Percentiles rank a stretch among this genome's conserved stretches.
phyloP scores from a whole-genome alignment of 2,797 vertebrate genomes.

The Sternarchorhynchus goeldii region DNA sequence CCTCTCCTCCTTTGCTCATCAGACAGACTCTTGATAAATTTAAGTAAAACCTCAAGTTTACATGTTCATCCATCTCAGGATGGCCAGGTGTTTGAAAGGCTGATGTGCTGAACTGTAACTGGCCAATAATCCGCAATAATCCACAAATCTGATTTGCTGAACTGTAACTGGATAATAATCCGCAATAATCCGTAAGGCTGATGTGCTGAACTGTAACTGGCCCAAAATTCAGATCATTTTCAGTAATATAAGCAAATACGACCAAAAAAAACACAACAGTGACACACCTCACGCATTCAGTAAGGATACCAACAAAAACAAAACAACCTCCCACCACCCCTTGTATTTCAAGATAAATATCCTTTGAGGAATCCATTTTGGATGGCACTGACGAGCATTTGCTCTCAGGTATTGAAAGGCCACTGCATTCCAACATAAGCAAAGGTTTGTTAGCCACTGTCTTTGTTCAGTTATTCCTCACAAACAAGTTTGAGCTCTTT shows the following conservation, averaged over 20 bases:
- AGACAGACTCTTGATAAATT: slow-evolving; percentile 31
- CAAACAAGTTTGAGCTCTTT: slow-evolving; percentile 19
- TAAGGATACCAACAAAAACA: neutral
- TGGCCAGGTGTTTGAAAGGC: neutral
- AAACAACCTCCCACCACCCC: neutral
- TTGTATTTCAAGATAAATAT: slow-evolving; percentile 8
- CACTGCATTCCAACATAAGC: neutral
- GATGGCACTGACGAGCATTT: slow-evolving; percentile 34
- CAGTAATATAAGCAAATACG: neutral
- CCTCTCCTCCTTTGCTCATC: slow-evolving; percentile 22
- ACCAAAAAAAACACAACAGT: neutral
- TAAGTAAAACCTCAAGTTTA: neutral
- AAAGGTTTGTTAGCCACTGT: slow-evolving; percentile 26
- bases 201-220: neutral
- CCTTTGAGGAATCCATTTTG: slow-evolving; percentile 38
- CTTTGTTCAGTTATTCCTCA: slow-evolving; percentile 23
- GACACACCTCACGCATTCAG: neutral
- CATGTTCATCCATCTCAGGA: neutral
- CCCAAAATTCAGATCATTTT: neutral
- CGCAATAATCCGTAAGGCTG: too few relatives aligned
- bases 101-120: neutral
- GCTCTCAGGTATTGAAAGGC: slow-evolving; percentile 33
- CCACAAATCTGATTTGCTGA: neutral
- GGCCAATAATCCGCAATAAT: neutral
- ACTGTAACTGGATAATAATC: neutral